Conservation (phyloP, 2,113 vertebrate genomes). For the Crotalus helleri region DNA sequence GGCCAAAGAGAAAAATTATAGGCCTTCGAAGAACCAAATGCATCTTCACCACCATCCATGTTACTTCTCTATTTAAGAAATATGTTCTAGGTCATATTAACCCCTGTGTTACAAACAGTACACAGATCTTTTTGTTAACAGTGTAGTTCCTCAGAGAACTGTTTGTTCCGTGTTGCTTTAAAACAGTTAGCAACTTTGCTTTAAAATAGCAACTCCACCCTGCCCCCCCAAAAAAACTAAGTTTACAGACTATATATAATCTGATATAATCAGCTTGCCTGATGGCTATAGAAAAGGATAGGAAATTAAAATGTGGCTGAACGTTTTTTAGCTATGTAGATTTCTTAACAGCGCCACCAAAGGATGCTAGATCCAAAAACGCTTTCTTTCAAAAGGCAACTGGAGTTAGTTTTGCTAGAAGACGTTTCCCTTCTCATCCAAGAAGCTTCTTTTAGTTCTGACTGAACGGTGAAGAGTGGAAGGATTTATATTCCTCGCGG, state of each 20-base stretch:
- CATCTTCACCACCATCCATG: conserved; percentile 46
- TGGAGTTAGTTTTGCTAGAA: neutral
- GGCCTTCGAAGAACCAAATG: conserved; percentile 46
- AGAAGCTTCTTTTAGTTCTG: neutral
- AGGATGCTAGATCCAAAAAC: neutral
- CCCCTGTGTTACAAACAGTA: neutral
- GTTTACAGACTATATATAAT: neutral
- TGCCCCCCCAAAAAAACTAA: neutral
- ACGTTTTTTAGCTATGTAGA: neutral
- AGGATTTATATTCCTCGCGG: too few relatives aligned
- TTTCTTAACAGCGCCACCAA: neutral
- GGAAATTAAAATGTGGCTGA: neutral
- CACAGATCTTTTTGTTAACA: neutral
- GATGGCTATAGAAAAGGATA: neutral
- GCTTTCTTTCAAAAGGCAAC: neutral
- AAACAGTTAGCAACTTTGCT: neutral
- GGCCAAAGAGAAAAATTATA: conserved; percentile 59
- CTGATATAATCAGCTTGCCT: neutral
- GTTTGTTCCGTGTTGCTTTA: neutral
- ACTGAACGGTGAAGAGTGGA: too few relatives aligned
- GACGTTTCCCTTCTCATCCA: neutral
- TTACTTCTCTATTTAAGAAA: conserved; percentile 17
- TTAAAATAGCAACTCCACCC: neutral
- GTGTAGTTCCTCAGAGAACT: neutral
- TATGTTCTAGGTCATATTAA: neutral